Conservation (phyloP, 30 jellyfish, hydroid and myxozoan genomes). For the Hydractinia symbiolongicarpus region DNA sequence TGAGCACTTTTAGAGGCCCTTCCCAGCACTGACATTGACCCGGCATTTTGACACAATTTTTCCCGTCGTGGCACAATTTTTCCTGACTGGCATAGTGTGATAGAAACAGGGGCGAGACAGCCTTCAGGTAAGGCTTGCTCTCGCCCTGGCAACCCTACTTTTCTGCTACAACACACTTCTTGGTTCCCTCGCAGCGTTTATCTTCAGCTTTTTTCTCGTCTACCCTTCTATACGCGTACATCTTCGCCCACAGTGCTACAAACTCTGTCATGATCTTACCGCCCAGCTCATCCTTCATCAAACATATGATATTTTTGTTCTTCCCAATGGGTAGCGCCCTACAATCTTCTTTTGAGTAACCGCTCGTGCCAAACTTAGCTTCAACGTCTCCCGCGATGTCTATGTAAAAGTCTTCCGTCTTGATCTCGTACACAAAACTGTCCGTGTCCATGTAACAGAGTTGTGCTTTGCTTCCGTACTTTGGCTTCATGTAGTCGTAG, state of each 20-base stretch:
- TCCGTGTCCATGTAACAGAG: conserved; percentile 66
- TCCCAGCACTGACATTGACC: too few relatives aligned
- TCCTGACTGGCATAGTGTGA: too few relatives aligned
- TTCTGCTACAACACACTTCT: background rate
- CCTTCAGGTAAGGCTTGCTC: too few relatives aligned
- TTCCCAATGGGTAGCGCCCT: background rate
- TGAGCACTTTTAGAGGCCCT: too few relatives aligned
- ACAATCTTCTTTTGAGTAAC: background rate
- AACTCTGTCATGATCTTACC: too few relatives aligned
- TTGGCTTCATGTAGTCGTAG: conserved; percentile 41
- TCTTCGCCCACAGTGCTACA: background rate
- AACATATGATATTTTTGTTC: background rate
- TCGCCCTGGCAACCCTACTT: too few relatives aligned
- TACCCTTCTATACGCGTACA: background rate
- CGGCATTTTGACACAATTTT: too few relatives aligned
- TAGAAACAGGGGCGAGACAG: too few relatives aligned
- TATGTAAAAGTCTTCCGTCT: conserved; percentile 40
- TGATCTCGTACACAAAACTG: conserved; percentile 34
- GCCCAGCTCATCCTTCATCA: too few relatives aligned
- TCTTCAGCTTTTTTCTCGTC: background rate
- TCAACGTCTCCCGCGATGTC: conserved; percentile 21
- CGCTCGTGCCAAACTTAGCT: conserved; percentile 14
- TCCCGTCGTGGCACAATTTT: too few relatives aligned
- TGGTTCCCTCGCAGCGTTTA: background rate
- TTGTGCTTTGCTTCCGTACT: conserved; percentile 24